Conservation (phyloP, 2,113 vertebrate genomes). For the Numenius arquata region DNA sequence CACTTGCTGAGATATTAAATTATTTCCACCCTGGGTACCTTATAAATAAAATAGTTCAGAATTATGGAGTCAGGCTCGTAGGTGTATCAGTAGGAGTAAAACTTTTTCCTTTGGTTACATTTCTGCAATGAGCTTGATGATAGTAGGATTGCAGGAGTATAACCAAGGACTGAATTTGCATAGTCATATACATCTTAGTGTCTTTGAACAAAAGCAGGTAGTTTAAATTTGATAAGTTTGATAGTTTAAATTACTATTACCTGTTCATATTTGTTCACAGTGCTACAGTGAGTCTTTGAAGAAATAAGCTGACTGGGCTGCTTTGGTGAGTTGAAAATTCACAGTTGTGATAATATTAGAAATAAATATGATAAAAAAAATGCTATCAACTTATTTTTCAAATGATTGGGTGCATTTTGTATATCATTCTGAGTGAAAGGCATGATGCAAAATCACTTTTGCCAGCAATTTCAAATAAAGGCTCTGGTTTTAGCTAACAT, state of each 20-base stretch:
- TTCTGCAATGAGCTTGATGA: neutral
- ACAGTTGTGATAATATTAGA: neutral
- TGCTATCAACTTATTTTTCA: neutral
- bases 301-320: neutral
- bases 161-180: neutral
- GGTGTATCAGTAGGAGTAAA: neutral
- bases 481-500: conserved; percentile 3
- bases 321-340: neutral
- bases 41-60: neutral
- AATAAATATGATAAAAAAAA: neutral
- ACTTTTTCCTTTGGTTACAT: neutral
- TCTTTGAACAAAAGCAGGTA: neutral
- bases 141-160: neutral
- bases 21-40: neutral
- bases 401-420: neutral
- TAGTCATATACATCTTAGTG: neutral
- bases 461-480: conserved; percentile 33
- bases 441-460: neutral
- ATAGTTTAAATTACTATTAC: neutral
- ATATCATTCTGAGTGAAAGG: neutral
- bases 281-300: neutral
- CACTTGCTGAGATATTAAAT: neutral
- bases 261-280: neutral
- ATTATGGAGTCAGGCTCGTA: neutral
- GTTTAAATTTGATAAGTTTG: too few relatives aligned